These are phyloP conservation scores for Lathamus discolor DNA, from an alignment of 2,113 vertebrate species.

Conservation along the genomic window DNA sequence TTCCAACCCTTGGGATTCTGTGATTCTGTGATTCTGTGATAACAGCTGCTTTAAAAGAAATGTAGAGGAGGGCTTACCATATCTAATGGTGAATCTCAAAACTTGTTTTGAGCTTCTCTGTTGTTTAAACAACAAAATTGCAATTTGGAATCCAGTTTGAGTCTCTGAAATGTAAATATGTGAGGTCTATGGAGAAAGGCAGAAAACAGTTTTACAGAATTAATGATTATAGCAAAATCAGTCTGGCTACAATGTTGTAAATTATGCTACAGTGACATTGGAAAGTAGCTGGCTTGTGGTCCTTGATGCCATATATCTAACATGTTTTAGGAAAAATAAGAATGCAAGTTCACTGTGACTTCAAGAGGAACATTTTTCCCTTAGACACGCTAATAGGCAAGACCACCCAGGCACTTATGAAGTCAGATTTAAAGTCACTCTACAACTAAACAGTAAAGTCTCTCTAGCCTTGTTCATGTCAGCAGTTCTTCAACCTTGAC, in stretches of 20 bases:
- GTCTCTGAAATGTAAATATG: slow-evolving; percentile 2
- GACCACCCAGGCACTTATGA: slow-evolving; percentile 44
- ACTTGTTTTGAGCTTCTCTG: not conserved
- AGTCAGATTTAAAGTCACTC: slow-evolving; percentile 22
- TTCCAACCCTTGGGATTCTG: too few species aligned
- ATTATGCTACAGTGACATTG: not conserved
- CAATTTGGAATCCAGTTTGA: not conserved
- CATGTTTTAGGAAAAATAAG: not conserved
- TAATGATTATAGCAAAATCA: not conserved
- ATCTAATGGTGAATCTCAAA: not conserved
- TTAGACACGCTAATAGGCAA: not conserved
- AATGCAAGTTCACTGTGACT: not conserved
- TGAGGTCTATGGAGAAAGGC: not conserved
- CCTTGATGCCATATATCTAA: not conserved
- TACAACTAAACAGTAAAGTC: not conserved
- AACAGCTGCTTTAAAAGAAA: not conserved
- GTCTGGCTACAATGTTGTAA: not conserved
- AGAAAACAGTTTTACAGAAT: not conserved
- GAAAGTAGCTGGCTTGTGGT: not conserved
- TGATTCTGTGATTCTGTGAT: too few species aligned
- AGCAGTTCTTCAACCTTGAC: not conserved
- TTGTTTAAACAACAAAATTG: slow-evolving; percentile 1
- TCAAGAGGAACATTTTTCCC: not conserved
- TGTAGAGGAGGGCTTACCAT: not conserved
- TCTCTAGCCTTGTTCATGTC: not conserved